phyloP scores from a whole-genome alignment of 1,140 invertebrate species.

The Rhagoletis zephyria region DNA sequence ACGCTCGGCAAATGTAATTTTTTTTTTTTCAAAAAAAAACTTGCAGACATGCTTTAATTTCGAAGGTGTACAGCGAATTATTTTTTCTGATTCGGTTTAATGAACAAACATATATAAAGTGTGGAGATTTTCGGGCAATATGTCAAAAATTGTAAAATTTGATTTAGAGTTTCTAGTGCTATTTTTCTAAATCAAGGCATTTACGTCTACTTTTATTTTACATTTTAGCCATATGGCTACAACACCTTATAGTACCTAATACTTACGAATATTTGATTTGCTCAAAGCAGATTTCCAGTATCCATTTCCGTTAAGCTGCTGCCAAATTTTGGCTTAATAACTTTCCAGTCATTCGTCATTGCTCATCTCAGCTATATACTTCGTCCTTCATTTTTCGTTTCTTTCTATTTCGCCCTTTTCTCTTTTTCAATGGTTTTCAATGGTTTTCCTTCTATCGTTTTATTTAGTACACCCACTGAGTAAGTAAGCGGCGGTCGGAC shows the following conservation, averaged over 20 bases:
- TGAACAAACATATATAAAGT: too few relatives aligned
- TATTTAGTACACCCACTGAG: background rate
- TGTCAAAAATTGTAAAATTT: too few relatives aligned
- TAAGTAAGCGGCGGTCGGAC: background rate
- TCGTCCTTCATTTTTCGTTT: constrained; percentile 9
- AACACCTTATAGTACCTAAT: too few relatives aligned
- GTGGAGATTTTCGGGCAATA: too few relatives aligned
- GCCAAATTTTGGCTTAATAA: background rate
- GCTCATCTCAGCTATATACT: background rate
- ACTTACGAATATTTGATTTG: background rate
- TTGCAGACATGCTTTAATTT: too few relatives aligned
- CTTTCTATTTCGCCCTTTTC: background rate
- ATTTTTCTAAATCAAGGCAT: too few relatives aligned
- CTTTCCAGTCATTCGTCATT: background rate
- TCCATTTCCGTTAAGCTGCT: background rate
- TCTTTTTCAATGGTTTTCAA: background rate
- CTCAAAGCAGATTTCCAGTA: background rate
- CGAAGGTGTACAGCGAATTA: too few relatives aligned
- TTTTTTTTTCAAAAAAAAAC: too few relatives aligned
- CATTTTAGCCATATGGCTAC: background rate
- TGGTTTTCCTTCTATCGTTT: background rate
- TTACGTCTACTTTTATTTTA: too few relatives aligned
- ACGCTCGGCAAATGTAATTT: too few relatives aligned
- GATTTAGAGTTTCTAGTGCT: too few relatives aligned
- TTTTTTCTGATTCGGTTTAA: too few relatives aligned